Base-by-base conservation (phyloP, 2,113 vertebrate species). In the Oreochromis spilurus region DNA sequence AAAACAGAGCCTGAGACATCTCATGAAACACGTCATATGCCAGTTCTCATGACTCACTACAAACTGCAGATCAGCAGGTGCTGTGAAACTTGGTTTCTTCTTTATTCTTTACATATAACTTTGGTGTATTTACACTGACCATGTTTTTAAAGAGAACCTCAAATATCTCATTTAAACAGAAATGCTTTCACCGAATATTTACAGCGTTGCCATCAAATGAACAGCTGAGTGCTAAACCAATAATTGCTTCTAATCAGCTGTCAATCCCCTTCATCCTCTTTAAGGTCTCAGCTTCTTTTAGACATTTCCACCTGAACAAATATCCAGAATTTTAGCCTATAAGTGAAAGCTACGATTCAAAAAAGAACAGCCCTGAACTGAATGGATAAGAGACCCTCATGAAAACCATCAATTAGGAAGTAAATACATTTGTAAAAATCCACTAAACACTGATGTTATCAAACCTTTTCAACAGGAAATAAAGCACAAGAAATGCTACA, bases 1-100 rank as follows among this genome's bases (percentile, higher is more conserved):
- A 88, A 91, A 75, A 86, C 50, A 57, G 58, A 88, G 50, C 40
- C 57, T 81, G 84, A 48, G 86, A 34, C 53, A 88, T 82, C 70
- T 94, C 86, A 81, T 24, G 19, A 83, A 65, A 55, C 91, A 84
- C 45, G 85, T 86, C 81, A 79, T 83, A 80, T 55, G 91, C 86
- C 84, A 79, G 50, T 89, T 87, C 82, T 85, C 84, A 89, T 92
- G 92, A 95, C 90, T 95, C 90, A 93, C 81, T 53, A 52, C 58
- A 89, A 89, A 88, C 82, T 89, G 50, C 57, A 81, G 70, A 78
- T 89, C 53, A 83, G 88, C 86, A 93, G 90, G 87, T 89, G 81
- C 54, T 89, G 34, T 67, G 50, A 84, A 57, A 79, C 26, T 52
- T 81, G 58, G 75, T 40, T 70, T 81, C 81, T 50, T 3, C 45